Conservation (phyloP, 2,888 invertebrate species). For the Autographa pulchrina region DNA sequence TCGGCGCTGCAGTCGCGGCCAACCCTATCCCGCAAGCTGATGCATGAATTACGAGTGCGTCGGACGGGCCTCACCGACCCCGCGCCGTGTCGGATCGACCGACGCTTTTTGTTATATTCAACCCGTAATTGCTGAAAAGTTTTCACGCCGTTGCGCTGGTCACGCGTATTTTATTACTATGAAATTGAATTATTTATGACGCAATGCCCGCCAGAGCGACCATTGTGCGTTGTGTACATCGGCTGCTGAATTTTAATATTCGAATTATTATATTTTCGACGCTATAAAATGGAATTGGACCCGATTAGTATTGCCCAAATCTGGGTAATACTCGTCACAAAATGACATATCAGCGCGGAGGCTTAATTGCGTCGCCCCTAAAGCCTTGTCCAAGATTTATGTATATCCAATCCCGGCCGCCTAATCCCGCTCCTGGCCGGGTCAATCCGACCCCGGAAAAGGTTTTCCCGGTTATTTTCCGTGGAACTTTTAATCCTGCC, state of each 20-base stretch:
- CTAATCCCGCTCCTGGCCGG: conserved; percentile 87
- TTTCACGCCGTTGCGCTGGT: conserved; percentile 87
- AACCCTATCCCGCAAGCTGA: conserved; percentile 87
- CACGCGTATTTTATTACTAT: conserved; percentile 90
- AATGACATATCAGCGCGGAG: conserved; percentile 86
- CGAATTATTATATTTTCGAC: conserved; percentile 79
- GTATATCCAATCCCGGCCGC: conserved; percentile 88
- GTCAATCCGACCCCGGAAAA: conserved; percentile 89
- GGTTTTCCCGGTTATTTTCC: conserved; percentile 90
- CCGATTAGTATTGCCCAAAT: conserved; percentile 77
- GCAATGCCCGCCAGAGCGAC: conserved; percentile 78
- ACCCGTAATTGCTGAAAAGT: conserved; percentile 89
- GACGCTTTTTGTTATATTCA: conserved; percentile 87
- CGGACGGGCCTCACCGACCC: conserved; percentile 72
- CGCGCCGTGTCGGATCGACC: conserved; percentile 72
- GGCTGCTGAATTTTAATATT: conserved; percentile 87
- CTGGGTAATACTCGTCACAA: conserved; percentile 76
- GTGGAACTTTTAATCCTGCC: conserved; percentile 89
- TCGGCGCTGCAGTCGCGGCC: conserved; percentile 78
- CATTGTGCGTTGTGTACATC: conserved; percentile 80
- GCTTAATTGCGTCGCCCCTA: conserved; percentile 87
- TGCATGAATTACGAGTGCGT: conserved; percentile 82
- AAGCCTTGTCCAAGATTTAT: conserved; percentile 87
- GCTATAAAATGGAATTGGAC: conserved; percentile 64
- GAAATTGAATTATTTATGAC: conserved; percentile 89